phyloP scores from a whole-genome alignment of 2,797 vertebrate genomes.

The Danio aesculapii region DNA sequence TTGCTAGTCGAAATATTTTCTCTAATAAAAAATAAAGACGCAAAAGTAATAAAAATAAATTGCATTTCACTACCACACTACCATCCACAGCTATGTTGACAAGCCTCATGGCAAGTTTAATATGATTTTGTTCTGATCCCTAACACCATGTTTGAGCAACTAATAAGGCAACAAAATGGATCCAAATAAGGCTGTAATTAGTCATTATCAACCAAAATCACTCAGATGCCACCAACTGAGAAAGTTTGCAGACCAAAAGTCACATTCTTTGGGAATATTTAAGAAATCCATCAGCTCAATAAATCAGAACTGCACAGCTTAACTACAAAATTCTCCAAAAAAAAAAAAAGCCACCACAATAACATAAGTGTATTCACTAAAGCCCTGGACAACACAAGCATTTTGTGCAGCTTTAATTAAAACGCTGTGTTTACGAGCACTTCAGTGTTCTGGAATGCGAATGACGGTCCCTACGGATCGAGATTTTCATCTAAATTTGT shows the following conservation, averaged over 20 bases:
- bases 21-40: too few species aligned
- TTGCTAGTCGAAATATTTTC: too few species aligned
- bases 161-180: background rate
- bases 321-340: background rate
- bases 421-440: background rate
- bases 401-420: slow-evolving; percentile 27
- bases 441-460: slow-evolving; percentile 10
- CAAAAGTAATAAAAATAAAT: too few species aligned
- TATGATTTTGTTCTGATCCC: background rate
- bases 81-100: too few species aligned
- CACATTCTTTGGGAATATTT: slow-evolving; percentile 12
- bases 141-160: background rate
- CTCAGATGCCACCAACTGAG: background rate
- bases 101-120: background rate
- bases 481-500: slow-evolving; percentile 38
- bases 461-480: slow-evolving; percentile 35
- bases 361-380: background rate
- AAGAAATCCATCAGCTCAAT: slow-evolving; percentile 5
- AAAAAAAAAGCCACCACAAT: background rate
- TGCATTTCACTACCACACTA: too few species aligned
- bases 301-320: background rate
- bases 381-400: slow-evolving; percentile 4
- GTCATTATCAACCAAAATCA: background rate
- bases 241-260: background rate
- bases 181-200: background rate